phyloP scores from a whole-genome alignment of 2,797 vertebrate species.

The Anomalospiza imberbis region DNA sequence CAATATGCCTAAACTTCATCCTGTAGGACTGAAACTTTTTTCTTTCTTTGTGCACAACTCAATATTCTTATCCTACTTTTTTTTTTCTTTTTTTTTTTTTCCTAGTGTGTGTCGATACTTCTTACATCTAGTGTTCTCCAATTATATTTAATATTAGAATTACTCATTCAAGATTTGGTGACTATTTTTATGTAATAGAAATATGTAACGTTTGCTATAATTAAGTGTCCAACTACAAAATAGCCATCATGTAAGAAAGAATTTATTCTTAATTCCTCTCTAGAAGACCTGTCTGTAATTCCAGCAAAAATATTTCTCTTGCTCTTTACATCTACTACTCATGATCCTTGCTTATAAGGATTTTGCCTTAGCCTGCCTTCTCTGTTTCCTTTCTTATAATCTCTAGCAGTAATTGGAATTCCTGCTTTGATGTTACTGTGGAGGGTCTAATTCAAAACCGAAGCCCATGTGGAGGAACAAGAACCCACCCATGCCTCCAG shows the following conservation, averaged over 20 bases:
- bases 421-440: not conserved
- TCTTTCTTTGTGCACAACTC: not conserved
- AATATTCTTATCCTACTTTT: not conserved
- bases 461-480: not conserved
- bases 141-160: not conserved
- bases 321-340: not conserved
- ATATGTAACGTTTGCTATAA: not conserved
- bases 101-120: accelerated
- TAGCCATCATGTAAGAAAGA: accelerated
- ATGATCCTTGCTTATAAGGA: not conserved
- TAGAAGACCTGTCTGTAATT: not conserved
- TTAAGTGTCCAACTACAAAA: not conserved
- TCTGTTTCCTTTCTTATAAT: not conserved
- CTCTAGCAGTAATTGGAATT: not conserved
- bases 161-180: not conserved
- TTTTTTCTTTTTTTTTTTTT: not conserved
- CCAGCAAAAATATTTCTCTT: not conserved
- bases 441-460: not conserved
- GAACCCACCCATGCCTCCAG: not conserved
- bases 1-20: not conserved
- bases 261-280: not conserved
- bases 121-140: not conserved
- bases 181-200: not conserved
- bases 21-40: not conserved
- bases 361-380: not conserved